Conservation (phyloP, 1,140 invertebrate species). For the Drosophila erecta region DNA sequence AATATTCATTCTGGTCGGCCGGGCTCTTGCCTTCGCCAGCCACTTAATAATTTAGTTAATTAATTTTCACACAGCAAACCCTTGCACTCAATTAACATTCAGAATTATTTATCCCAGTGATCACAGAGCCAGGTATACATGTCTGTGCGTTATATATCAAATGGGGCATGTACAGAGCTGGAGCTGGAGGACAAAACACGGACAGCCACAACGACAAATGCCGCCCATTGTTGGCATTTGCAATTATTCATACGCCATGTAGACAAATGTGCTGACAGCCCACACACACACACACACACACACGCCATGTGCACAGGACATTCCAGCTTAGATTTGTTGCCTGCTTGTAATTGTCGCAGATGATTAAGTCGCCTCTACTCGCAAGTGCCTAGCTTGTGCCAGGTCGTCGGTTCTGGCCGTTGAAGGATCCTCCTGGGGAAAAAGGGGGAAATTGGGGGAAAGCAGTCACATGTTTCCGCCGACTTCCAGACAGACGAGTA, state of each 20-base stretch:
- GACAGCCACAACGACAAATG: conserved; percentile 61
- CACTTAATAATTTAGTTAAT: conserved; percentile 81
- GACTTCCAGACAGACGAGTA: background rate
- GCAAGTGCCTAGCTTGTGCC: conserved; percentile 39
- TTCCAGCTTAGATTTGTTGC: conserved; percentile 78
- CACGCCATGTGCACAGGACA: conserved; percentile 45
- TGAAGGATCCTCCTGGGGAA: conserved; percentile 17
- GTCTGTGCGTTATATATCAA: conserved; percentile 31
- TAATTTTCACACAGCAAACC: conserved; percentile 73
- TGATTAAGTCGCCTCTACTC: conserved; percentile 72
- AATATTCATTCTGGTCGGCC: conserved; percentile 46
- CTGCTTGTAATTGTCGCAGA: conserved; percentile 74
- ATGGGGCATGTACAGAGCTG: conserved; percentile 46
- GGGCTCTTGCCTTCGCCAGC: conserved; percentile 5
- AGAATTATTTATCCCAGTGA: conserved; percentile 81
- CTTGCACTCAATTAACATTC: conserved; percentile 81
- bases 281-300: conserved; percentile 34
- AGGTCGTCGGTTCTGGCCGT: conserved; percentile 38
- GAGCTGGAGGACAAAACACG: conserved; percentile 11
- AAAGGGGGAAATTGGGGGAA: background rate
- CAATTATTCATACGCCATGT: conserved; percentile 82
- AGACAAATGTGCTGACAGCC: conserved; percentile 80
- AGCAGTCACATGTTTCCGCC: conserved; percentile 4
- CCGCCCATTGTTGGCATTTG: conserved; percentile 76
- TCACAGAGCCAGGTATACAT: conserved; percentile 24